Conservation (phyloP, 2,113 vertebrate genomes). For the Chionis minor region DNA sequence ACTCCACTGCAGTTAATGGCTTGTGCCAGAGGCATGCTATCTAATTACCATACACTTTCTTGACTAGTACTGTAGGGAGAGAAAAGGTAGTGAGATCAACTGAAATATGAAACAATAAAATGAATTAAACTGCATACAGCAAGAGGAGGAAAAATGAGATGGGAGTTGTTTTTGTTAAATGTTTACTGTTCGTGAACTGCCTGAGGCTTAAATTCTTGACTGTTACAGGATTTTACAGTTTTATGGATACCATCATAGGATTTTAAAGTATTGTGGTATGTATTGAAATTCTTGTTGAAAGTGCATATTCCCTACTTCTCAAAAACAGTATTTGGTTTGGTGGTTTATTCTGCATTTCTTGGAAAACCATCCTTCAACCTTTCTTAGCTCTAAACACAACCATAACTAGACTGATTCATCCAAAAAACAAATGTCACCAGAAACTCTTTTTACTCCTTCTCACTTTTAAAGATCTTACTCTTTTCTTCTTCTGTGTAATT, state of each 20-base stretch:
- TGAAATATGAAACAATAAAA: conserved; percentile 37
- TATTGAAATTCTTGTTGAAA: background rate
- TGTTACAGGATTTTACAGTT: background rate
- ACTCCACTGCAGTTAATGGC: background rate
- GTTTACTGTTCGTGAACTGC: background rate
- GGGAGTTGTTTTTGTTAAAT: background rate
- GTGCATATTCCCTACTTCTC: background rate
- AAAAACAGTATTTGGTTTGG: background rate
- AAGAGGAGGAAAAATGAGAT: background rate
- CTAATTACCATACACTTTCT: conserved; percentile 20
- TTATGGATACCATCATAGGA: background rate
- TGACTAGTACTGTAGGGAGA: background rate
- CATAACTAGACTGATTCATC: background rate
- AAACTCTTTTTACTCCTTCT: background rate
- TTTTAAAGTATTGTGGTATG: background rate
- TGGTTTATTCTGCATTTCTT: background rate
- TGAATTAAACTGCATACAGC: background rate
- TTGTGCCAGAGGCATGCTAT: conserved; percentile 32
- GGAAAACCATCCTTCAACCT: background rate
- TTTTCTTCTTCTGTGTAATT: background rate
- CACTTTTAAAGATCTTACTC: background rate
- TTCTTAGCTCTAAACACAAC: background rate
- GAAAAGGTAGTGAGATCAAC: background rate
- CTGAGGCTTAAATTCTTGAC: conserved; percentile 19
- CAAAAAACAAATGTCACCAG: background rate